Base-by-base conservation (phyloP, 2,797 vertebrate genomes). In the Anisognathus igniventris region DNA sequence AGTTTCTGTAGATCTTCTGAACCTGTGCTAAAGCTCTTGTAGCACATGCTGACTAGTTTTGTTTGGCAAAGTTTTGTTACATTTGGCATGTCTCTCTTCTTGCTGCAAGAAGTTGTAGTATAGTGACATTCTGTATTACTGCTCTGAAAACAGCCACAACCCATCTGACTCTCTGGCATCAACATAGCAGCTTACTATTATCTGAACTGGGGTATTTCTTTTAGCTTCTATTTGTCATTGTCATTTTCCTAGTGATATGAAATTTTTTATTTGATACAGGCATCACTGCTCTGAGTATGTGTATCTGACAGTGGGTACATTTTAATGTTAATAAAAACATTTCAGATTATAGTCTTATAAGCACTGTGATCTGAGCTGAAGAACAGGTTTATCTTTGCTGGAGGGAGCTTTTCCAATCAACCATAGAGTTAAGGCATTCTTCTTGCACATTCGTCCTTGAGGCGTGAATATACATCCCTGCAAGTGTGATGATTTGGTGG, bases 11-110 rank as follows among this genome's bases (percentile, higher is more conserved):
- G 19, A 9, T 83, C 42, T 54, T 79, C 71, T 50, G 71, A 95
- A 88, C 64, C 60, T 71, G 48, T 81, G 48, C 60, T 90, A 23
- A 57, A 87, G 19, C 31, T 88, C 67, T 82, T 86, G 27, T 82
- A 71, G 22, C n/a, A 50, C 80, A 58, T 16, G n/a, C 75, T 47
- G 67, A 31, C 80, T 87, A n/a, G 86, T 94, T 95, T 89, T 82
- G 67, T 89, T 96, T 96, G 95, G 92, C 92, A 54, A 80, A 92
- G 67, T 85, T 87, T 77, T 96, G 88, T 95, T 95, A 23, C 13
- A 0, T 50, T 95, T 95, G 94, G 92, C 95, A 54, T 21, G 35
- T 57, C 79, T 93, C 48, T 90, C 10, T 81, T 60, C 56, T 79
- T 81, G 44, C 56, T 95, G 48, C 67, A 85, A 93, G 53, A 82